Evolutionary conservation across 2,888 invertebrate genomes (phyloP).

Genomic region (Tenthredo scrophulariae): DNA sequence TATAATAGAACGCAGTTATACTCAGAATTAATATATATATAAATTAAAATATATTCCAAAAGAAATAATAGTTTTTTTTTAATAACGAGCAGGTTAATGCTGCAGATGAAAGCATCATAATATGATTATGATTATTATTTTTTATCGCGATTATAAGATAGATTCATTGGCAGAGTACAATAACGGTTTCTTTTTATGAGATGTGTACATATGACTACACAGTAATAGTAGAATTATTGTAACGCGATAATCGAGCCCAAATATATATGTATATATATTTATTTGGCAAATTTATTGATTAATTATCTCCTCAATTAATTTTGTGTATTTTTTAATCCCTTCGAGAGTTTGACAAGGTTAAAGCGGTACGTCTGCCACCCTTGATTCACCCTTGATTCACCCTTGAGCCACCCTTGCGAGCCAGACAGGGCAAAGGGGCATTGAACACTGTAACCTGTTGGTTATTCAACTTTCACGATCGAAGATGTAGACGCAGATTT

Average conservation of each 20-base stretch:
- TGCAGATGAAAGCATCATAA: neutral
- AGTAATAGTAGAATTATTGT: neutral
- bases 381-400: conserved; percentile 32
- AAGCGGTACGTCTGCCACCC: conserved; percentile 26
- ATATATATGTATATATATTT: neutral
- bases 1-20: conserved; percentile 4
- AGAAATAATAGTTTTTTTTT: neutral
- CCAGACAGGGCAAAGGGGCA: conserved; percentile 41
- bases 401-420: conserved; percentile 24
- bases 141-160: neutral
- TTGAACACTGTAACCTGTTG: conserved; percentile 43
- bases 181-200: neutral
- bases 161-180: neutral
- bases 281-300: neutral
- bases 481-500: neutral
- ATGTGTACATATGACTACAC: neutral
- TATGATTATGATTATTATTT: too few relatives aligned
- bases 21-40: neutral
- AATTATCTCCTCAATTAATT: neutral
- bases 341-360: neutral
- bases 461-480: conserved; percentile 42
- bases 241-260: too few relatives aligned
- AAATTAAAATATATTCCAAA: neutral
- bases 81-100: neutral
- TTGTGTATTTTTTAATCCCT: neutral